Evolutionary conservation across 2,797 vertebrate genomes (phyloP), one percentile per base, ranked within the genome.

Genomic region (Sebastes nivosus): DNA sequence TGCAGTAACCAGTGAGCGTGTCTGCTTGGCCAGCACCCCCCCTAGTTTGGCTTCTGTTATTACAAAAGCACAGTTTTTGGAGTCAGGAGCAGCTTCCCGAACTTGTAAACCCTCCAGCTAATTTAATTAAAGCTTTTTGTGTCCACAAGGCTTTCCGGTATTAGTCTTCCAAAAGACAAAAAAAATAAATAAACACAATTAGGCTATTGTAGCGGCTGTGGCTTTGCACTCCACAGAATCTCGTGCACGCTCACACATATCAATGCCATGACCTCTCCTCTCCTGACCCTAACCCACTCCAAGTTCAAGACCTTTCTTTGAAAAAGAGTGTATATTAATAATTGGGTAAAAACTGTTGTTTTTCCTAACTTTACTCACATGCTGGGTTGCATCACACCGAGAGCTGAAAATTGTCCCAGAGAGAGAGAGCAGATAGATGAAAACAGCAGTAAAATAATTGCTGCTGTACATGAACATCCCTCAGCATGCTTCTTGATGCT

Each of bases 121-220:
- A 89, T 89, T 93, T 92, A 89, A 93, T 93, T 83, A 86, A 75
- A 87, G 80, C 74, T 60, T 78, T 71, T 71, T 72, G 59, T 81
- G 65, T 77, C 81, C 8, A n/a, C 67, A 72, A 79, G 70, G 80
- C 83, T 83, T 84, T 79, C 67, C 72, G 63, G 67, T 77, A 77
- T 89, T 38, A 65, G 72, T 88, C 75, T 64, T 81, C 58, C 78
- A 68, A 82, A 83, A 70, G 68, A 78, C 46, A 50, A 88, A 54
- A 22, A 54, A 36, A 18, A 18, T 1, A 10, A 34, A 11, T 11
- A 6, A 42, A 42, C 38, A 87, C 84, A 81, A 84, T 84, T 81
- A 79, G 75, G 63, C 36, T 54, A 72, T 88, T 79, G 77, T 76
- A 61, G 66, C 11, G 2, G 67, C 58, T 55, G 79, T 27, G 18